These are phyloP conservation scores for Aporophyla lueneburgensis DNA, from an alignment of 2,888 invertebrate genomes.

Conservation along the genomic window DNA sequence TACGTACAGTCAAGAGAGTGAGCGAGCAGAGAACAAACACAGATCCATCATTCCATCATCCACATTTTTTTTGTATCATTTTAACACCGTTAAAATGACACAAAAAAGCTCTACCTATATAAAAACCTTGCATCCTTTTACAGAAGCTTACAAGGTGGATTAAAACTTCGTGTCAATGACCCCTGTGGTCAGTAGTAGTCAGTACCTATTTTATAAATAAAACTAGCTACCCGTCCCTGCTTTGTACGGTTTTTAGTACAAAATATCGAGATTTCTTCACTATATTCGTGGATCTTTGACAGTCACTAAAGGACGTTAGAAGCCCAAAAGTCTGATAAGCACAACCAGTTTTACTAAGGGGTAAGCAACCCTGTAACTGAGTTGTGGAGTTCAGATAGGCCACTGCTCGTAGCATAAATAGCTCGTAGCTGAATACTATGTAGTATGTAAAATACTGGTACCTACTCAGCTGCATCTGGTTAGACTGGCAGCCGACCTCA, in stretches of 20 bases:
- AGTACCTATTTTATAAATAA: constrained; percentile 14
- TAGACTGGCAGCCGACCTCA: too few species aligned
- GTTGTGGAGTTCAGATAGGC: too few species aligned
- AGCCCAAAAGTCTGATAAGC: too few species aligned
- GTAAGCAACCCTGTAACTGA: too few species aligned
- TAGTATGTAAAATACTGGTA: too few species aligned
- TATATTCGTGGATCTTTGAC: too few species aligned
- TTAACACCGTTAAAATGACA: neutral
- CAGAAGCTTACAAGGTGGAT: constrained; percentile 24
- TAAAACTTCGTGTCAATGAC: constrained; percentile 46
- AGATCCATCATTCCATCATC: neutral
- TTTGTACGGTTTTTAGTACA: neutral
- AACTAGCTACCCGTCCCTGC: neutral
- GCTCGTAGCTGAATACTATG: too few species aligned
- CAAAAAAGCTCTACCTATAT: constrained; percentile 28
- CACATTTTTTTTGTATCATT: too few species aligned
- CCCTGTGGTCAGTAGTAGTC: constrained; percentile 40
- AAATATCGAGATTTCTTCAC: neutral
- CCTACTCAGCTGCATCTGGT: too few species aligned
- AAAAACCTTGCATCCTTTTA: constrained; percentile 18
- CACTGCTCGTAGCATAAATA: too few species aligned
- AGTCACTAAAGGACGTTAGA: too few species aligned
- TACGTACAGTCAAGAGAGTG: neutral
- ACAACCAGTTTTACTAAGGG: too few species aligned
- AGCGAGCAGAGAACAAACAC: neutral